A percentile compares a stretch with the other conserved stretches of the same genome.
These are phyloP conservation scores for Cryptoleucopteryx plumbea DNA, from an alignment of 2,113 vertebrate species.

Conservation along the genomic window DNA sequence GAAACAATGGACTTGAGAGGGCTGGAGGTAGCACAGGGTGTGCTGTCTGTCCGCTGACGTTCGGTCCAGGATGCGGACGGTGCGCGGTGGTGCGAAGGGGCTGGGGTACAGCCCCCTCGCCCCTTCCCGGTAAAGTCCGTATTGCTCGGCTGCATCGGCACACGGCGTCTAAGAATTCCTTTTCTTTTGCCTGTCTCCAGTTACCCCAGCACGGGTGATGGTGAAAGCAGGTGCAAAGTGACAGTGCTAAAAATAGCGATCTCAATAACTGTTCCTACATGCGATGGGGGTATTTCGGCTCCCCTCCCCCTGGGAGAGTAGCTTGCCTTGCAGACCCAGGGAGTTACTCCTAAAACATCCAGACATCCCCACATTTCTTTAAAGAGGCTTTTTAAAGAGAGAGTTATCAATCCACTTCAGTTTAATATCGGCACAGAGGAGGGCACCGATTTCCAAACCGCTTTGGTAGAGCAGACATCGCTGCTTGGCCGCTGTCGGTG, in stretches of 20 bases:
- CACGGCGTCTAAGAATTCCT: not conserved
- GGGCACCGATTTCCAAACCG: accelerated
- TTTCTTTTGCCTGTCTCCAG: not conserved
- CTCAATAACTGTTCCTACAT: accelerated
- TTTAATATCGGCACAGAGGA: accelerated
- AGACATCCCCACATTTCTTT: not conserved
- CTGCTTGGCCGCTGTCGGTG: not conserved
- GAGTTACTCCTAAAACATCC: not conserved
- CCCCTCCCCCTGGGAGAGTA: not conserved
- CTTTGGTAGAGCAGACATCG: accelerated
- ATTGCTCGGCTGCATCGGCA: accelerated
- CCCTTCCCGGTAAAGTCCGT: accelerated
- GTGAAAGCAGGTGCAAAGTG: constrained; percentile 9
- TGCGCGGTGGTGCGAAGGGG: not conserved
- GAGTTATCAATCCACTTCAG: accelerated
- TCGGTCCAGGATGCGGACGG: accelerated
- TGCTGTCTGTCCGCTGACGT: not conserved
- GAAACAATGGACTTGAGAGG: accelerated
- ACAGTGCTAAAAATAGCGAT: not conserved
- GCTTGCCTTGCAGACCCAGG: not conserved
- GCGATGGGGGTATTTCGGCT: not conserved
- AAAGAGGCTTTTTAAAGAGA: not conserved
- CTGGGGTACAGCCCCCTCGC: not conserved
- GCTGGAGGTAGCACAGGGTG: not conserved
- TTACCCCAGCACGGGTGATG: not conserved